Percentiles rank a stretch among this genome's conserved stretches.
phyloP scores from a whole-genome alignment of 2,888 invertebrate species.

The Polylopha cassiicola region DNA sequence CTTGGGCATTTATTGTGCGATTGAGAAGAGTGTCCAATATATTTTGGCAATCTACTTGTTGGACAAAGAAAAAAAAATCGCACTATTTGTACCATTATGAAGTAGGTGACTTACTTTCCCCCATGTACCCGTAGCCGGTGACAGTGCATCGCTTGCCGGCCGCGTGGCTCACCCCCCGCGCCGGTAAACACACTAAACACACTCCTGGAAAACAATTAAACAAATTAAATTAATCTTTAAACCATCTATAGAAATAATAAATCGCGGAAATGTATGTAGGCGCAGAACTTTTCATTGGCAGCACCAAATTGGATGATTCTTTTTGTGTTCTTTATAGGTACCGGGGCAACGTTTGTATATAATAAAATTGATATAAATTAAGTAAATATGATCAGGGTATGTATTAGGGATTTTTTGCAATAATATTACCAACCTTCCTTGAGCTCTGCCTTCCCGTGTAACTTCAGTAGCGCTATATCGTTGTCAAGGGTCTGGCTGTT shows the following conservation, averaged over 20 bases:
- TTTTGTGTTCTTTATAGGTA: not conserved
- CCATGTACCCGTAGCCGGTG: conserved; percentile 97
- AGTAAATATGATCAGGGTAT: too few species aligned
- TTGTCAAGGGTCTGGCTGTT: conserved; percentile 96
- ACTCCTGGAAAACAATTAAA: conserved; percentile 43
- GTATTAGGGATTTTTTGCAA: too few species aligned
- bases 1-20: too few species aligned
- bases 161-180: conserved; percentile 90
- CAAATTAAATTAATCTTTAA: not conserved
- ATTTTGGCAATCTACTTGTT: too few species aligned
- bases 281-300: not conserved
- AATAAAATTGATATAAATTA: too few species aligned
- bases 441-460: conserved; percentile 92
- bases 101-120: conserved; percentile 82
- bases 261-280: not conserved
- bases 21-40: too few species aligned
- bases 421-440: conserved; percentile 81
- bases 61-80: too few species aligned
- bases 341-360: too few species aligned
- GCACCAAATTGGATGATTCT: too few species aligned
- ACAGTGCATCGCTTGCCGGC: conserved; percentile 95
- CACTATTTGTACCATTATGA: too few species aligned
- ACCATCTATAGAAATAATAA: not conserved
- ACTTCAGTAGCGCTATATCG: conserved; percentile 93
- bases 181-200: conserved; percentile 91